Percentiles rank a stretch among this genome's conserved stretches.
Conservation (phyloP, 2,888 invertebrate genomes). For the Trichopoda pennipes region DNA sequence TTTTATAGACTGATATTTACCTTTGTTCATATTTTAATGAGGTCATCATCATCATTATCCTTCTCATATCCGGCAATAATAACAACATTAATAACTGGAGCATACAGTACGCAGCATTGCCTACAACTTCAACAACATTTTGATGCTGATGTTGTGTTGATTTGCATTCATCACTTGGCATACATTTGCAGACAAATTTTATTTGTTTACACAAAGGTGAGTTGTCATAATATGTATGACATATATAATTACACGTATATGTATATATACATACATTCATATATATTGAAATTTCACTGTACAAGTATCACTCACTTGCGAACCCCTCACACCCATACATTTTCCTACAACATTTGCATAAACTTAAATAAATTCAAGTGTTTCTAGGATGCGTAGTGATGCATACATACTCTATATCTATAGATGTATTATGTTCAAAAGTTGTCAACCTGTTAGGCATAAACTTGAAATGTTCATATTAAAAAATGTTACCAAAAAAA, state of each 20-base stretch:
- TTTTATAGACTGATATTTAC: conserved; percentile 39
- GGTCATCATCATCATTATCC: conserved; percentile 58
- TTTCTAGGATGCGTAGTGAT: background rate
- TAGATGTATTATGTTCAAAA: conserved; percentile 22
- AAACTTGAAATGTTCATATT: conserved; percentile 56
- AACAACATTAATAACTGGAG: conserved; percentile 16
- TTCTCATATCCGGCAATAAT: conserved; percentile 28
- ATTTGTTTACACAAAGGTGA: conserved; percentile 29
- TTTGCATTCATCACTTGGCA: conserved; percentile 52
- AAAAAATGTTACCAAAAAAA: background rate
- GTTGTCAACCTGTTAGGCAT: conserved; percentile 58
- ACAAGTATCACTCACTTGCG: background rate
- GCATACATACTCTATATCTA: background rate
- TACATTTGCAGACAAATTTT: conserved; percentile 32
- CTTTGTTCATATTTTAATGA: conserved; percentile 57
- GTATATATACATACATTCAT: conserved; percentile 3
- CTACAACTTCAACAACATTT: conserved; percentile 5
- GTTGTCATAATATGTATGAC: conserved; percentile 50
- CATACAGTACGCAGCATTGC: background rate
- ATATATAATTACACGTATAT: no score
- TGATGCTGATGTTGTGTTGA: conserved; percentile 25
- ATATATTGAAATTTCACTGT: conserved; percentile 20
- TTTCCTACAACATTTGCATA: background rate
- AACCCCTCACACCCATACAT: conserved; percentile 2
- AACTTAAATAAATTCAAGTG: background rate